Evolutionary conservation across 2,888 invertebrate species (phyloP), one percentile per base, ranked within the genome.

Genomic region (Serripes groenlandicus): DNA sequence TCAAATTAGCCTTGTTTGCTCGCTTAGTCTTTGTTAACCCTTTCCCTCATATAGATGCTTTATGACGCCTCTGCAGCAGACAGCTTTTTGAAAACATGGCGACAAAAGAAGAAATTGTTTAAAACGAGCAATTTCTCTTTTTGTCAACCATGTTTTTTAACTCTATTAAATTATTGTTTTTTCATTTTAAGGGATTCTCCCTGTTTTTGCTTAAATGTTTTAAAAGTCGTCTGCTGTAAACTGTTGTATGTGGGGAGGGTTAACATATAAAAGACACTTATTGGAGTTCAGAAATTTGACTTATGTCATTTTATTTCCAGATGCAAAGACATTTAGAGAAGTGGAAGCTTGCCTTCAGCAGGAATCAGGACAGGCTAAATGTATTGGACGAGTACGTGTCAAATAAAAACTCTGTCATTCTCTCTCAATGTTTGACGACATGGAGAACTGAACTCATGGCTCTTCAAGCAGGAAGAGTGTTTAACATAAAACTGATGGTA

Each of bases 381-480:
- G 78, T 72, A 54, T 82, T 91, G n/a, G 81, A 85, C n/a, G 75
- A 58, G 35, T 83, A 86, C 70, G 60, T 86, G 2, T 79, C 52
- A 3, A 52, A 76, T 9, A 91, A 87, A 69, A 81, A 91, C 35
- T 23, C 49, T 35, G 28, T 66, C 28, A 58, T 89, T n/a, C 58
- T 87, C 56, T 64, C 77, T n/a, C 64, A 62, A 0, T 88, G 81
- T 64, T 82, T 92, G 62, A 80, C 82, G 26, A 80, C 70, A 9
- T 92, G 92, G 92, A 87, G 87, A 54, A 82, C 81, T 9, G 79
- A 87, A 18, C 72, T 90, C 7, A 75, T 88, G 80, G 84, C 85
- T 2, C 42, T 87, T 26, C 88, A 89, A 30, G 89, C 90, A 4
- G 74, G 72, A 28, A 78, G 87, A 9, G 73, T 87, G 56, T 90